Evolutionary conservation across 2,113 vertebrate species (phyloP).

Genomic region (Puntigrus tetrazona): DNA sequence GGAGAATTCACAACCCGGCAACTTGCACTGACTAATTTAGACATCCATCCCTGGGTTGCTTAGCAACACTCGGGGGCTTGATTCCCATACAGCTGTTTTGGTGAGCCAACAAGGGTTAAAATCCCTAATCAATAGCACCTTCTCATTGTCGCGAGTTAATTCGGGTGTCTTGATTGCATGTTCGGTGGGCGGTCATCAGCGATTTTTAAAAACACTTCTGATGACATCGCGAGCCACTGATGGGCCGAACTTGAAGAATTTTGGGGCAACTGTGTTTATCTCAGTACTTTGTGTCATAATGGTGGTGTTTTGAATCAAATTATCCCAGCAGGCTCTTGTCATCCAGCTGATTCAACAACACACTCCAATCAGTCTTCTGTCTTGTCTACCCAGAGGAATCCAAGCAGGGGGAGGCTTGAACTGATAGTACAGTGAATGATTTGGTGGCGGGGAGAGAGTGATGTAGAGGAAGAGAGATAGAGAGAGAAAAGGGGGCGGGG

Average conservation of each 20-base stretch:
- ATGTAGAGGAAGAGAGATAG: background rate
- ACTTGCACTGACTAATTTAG: constrained; percentile 66
- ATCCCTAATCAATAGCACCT: constrained; percentile 28
- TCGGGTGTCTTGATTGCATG: constrained; percentile 28
- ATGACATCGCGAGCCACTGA: background rate
- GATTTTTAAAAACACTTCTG: background rate
- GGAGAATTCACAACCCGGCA: constrained; percentile 62
- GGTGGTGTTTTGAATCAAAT: constrained; percentile 34
- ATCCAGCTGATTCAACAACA: constrained; percentile 42
- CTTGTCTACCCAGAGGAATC: background rate
- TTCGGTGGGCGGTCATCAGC: constrained; percentile 34
- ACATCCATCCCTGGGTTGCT: constrained; percentile 62
- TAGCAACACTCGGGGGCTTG: constrained; percentile 63
- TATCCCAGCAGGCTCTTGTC: constrained; percentile 38
- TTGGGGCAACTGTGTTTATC: constrained; percentile 23
- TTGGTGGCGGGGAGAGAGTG: background rate
- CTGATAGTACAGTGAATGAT: constrained; percentile 34
- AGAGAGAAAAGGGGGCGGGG: constrained; percentile 32
- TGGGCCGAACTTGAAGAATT: constrained; percentile 28
- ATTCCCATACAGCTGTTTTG: constrained; percentile 63
- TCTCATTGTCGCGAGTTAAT: constrained; percentile 28
- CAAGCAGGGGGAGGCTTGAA: constrained; percentile 15
- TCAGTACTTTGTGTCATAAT: constrained; percentile 39
- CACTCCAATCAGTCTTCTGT: constrained; percentile 38
- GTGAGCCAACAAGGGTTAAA: constrained; percentile 56